These are phyloP conservation scores for Chelidonichthys spinosus DNA, from an alignment of 2,797 vertebrate genomes.

Conservation along the genomic window DNA sequence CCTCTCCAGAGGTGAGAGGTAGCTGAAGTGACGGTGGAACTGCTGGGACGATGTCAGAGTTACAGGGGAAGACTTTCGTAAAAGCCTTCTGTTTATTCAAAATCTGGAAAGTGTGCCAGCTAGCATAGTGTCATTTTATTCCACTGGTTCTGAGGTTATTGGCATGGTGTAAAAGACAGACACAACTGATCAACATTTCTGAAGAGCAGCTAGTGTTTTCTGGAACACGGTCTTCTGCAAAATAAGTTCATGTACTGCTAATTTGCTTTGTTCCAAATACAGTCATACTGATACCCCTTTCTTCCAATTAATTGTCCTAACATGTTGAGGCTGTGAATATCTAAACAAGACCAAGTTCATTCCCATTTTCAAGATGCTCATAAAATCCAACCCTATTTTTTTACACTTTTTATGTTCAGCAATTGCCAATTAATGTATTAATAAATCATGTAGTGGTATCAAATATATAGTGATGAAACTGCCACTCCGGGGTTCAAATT, in stretches of 20 bases:
- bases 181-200: background rate
- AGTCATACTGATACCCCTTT: background rate
- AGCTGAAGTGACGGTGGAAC: constrained; percentile 29
- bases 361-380: background rate
- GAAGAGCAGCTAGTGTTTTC: background rate
- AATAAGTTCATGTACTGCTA: background rate
- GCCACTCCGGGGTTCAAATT: background rate
- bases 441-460: too few relatives aligned
- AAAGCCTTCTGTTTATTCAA: constrained; percentile 23
- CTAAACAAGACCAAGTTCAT: background rate
- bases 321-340: background rate
- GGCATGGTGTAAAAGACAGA: constrained; percentile 18
- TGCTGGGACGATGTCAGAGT: constrained; percentile 15
- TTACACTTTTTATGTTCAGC: background rate
- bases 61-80: constrained; percentile 11
- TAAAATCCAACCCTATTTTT: background rate
- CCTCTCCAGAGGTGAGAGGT: constrained; percentile 27
- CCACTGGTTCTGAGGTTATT: constrained; percentile 11
- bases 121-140: constrained; percentile 24
- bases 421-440: too few relatives aligned
- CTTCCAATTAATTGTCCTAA: background rate
- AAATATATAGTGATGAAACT: background rate
- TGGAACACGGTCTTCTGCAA: background rate
- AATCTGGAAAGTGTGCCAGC: constrained; percentile 27
- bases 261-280: background rate